Percentiles rank a stretch among this genome's conserved stretches.
Conservation (phyloP, 1,140 invertebrate species). For the Nephila pilipes region DNA sequence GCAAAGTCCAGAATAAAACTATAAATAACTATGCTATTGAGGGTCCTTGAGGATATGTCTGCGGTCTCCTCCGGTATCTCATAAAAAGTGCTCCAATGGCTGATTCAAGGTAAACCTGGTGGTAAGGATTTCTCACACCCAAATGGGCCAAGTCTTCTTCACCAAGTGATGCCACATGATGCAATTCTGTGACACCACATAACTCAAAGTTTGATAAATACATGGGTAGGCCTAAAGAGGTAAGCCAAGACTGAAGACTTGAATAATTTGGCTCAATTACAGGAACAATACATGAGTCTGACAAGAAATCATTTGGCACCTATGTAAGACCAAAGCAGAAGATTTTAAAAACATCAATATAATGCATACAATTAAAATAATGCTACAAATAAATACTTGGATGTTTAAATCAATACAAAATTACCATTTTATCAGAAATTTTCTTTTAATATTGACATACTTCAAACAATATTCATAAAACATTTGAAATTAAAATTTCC, state of each 20-base stretch:
- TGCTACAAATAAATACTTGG: too few species aligned
- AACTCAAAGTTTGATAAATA: conserved; percentile 78
- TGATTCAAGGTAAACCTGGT: conserved; percentile 67
- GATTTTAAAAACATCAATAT: too few species aligned
- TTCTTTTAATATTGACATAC: too few species aligned
- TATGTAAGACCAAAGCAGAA: conserved; percentile 76
- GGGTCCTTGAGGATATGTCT: conserved; percentile 66
- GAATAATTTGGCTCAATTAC: conserved; percentile 81
- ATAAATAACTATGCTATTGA: conserved; percentile 45
- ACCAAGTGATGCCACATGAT: conserved; percentile 43
- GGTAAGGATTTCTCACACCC: conserved; percentile 50
- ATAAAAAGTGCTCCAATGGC: conserved; percentile 61
- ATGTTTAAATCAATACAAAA: too few species aligned
- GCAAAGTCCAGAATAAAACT: neutral
- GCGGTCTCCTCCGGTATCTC: conserved; percentile 54
- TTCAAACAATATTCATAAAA: too few species aligned
- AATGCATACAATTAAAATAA: too few species aligned
- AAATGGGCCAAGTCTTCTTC: conserved; percentile 54
- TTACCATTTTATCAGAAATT: too few species aligned
- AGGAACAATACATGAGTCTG: conserved; percentile 80
- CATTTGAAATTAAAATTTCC: too few species aligned
- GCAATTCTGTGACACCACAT: conserved; percentile 46
- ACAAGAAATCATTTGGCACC: conserved; percentile 81
- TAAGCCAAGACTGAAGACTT: conserved; percentile 80
- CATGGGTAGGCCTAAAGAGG: conserved; percentile 82